Conservation (phyloP, 2,797 vertebrate species). For the Molossus alvarezi region DNA sequence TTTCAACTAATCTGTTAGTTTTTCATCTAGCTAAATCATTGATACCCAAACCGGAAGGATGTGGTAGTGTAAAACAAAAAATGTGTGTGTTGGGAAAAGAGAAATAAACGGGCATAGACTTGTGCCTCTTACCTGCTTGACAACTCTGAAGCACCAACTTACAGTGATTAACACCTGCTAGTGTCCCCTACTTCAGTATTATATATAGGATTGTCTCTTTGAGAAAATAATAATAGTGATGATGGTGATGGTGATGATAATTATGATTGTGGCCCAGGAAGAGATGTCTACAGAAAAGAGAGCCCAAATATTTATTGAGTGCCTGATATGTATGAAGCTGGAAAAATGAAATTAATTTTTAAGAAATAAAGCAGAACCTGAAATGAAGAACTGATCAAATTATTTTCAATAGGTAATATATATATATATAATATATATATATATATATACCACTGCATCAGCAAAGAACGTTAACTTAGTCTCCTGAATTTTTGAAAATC, state of each 20-base stretch:
- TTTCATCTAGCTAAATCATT: neutral
- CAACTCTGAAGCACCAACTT: neutral
- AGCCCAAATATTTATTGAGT: neutral
- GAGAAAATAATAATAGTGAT: neutral
- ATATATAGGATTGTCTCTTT: neutral
- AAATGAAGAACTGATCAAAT: neutral
- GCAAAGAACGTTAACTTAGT: neutral
- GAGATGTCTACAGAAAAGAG: constrained; percentile 11
- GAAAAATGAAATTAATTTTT: constrained; percentile 35
- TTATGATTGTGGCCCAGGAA: neutral
- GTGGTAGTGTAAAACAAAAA: neutral
- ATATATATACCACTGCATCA: neutral
- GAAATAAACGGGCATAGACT: neutral
- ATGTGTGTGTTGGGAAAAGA: neutral
- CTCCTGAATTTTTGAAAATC: neutral
- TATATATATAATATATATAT: neutral
- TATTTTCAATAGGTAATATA: neutral
- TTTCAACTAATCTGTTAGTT: constrained; percentile 27
- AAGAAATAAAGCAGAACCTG: constrained; percentile 36
- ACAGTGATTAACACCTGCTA: neutral
- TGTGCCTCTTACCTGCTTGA: neutral
- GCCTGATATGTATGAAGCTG: neutral
- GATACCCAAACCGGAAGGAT: neutral
- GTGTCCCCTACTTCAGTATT: neutral
- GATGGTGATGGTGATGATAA: neutral